Conservation (phyloP, 1,140 invertebrate genomes). For the Ladona fulva region DNA sequence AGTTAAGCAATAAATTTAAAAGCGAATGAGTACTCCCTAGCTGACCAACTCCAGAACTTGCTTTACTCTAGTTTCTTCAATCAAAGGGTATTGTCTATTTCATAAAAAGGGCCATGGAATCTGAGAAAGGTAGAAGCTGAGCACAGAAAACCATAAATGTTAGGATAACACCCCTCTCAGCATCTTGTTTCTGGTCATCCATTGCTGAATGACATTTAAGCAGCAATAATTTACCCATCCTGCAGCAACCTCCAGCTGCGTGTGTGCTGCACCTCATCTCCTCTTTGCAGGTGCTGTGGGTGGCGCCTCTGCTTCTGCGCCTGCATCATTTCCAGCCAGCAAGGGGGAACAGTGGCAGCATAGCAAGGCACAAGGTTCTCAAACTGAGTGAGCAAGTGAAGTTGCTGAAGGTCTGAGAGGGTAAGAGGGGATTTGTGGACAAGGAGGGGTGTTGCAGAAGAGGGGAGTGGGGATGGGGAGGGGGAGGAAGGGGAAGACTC, state of each 20-base stretch:
- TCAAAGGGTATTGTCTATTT: no score
- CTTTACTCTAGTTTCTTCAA: no score
- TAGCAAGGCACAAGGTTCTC: constrained; percentile 52
- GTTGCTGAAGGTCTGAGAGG: constrained; percentile 42
- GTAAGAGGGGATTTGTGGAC: background rate
- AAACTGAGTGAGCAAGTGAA: constrained; percentile 57
- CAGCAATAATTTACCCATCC: constrained; percentile 65
- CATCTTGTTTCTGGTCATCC: no score
- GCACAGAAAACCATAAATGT: no score
- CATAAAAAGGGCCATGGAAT: no score
- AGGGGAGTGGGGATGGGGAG: background rate
- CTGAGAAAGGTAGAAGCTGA: no score
- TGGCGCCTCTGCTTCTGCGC: constrained; percentile 76
- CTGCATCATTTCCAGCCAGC: constrained; percentile 86
- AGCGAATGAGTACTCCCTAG: no score
- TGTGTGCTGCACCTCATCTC: constrained; percentile 65
- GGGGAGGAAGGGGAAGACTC: background rate
- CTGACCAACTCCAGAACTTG: no score
- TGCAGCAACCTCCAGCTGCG: constrained; percentile 79
- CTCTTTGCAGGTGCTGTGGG: constrained; percentile 64
- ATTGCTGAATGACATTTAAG: no score
- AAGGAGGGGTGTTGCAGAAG: background rate
- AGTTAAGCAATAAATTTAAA: no score
- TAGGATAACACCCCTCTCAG: no score
- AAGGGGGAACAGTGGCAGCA: constrained; percentile 79